A percentile compares a stretch with the other conserved stretches of the same genome.
phyloP scores from a whole-genome alignment of 2,888 invertebrate genomes.

The Cetonia aurata region DNA sequence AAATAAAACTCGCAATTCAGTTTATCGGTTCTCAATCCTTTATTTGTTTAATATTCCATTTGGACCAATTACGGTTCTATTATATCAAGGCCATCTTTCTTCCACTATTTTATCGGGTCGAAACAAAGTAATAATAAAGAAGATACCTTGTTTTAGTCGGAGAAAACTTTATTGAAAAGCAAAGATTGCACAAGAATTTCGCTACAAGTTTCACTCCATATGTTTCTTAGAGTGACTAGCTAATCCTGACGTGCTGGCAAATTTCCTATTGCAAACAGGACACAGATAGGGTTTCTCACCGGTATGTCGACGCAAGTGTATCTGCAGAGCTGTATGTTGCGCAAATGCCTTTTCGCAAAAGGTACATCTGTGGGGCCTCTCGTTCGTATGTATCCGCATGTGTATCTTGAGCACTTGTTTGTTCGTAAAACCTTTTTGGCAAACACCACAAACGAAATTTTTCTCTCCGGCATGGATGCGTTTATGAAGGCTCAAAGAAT shows the following conservation, averaged over 20 bases:
- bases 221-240: constrained; percentile 48
- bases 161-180: no score
- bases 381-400: constrained; percentile 46
- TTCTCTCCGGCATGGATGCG: constrained; percentile 44
- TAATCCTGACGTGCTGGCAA: constrained; percentile 49
- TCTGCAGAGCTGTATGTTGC: constrained; percentile 43
- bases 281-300: constrained; percentile 50
- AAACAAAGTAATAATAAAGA: no score
- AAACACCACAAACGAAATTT: constrained; percentile 42
- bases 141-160: no score
- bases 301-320: constrained; percentile 49
- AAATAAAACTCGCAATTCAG: no score
- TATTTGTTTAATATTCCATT: no score
- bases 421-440: constrained; percentile 11
- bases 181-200: not conserved
- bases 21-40: no score
- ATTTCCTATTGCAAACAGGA: constrained; percentile 41
- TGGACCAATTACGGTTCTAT: no score
- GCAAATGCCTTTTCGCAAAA: constrained; percentile 48
- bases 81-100: no score
- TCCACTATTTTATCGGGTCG: no score
- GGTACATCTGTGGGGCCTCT: constrained; percentile 46
- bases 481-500: constrained; percentile 42
- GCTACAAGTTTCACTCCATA: not conserved
- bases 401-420: constrained; percentile 41